phyloP scores from a whole-genome alignment of 2,113 vertebrate species.

The Suricata suricatta region DNA sequence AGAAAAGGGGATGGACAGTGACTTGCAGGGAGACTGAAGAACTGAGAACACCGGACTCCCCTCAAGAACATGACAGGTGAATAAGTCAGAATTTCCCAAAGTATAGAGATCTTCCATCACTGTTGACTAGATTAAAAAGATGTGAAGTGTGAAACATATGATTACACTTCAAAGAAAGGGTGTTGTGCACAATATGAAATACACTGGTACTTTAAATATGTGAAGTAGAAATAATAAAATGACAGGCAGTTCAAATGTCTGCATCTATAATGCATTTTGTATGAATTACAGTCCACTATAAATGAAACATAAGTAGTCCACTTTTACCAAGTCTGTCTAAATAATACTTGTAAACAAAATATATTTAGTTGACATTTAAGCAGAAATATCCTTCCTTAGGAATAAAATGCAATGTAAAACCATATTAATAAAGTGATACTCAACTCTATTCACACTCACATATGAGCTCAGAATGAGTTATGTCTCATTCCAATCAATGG shows the following conservation, averaged over 20 bases:
- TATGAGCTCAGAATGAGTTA: constrained; percentile 24
- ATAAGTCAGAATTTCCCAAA: not conserved
- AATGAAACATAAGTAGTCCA: constrained; percentile 3
- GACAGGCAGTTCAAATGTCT: not conserved
- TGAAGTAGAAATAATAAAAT: constrained; percentile 50
- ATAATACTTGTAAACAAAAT: constrained; percentile 55
- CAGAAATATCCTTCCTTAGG: constrained; percentile 24
- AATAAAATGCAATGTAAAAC: constrained; percentile 53
- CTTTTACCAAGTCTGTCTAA: constrained; percentile 33
- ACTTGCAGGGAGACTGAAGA: not conserved
- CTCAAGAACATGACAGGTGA: not conserved
- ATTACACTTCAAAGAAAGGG: not conserved
- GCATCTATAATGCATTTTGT: not conserved
- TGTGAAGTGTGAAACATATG: not conserved
- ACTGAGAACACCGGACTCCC: not conserved
- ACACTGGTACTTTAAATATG: constrained; percentile 25
- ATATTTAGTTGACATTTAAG: constrained; percentile 58
- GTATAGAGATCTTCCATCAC: not conserved
- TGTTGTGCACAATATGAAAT: not conserved
- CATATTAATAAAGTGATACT: constrained; percentile 25
- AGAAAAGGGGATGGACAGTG: not conserved
- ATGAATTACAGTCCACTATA: not conserved
- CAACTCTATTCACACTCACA: not conserved
- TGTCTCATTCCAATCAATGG: not conserved
- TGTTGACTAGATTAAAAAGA: not conserved